Percentiles rank a stretch among this genome's conserved stretches.
Evolutionary conservation across 2,797 vertebrate genomes (phyloP).

Genomic region (Cyprinella venusta): DNA sequence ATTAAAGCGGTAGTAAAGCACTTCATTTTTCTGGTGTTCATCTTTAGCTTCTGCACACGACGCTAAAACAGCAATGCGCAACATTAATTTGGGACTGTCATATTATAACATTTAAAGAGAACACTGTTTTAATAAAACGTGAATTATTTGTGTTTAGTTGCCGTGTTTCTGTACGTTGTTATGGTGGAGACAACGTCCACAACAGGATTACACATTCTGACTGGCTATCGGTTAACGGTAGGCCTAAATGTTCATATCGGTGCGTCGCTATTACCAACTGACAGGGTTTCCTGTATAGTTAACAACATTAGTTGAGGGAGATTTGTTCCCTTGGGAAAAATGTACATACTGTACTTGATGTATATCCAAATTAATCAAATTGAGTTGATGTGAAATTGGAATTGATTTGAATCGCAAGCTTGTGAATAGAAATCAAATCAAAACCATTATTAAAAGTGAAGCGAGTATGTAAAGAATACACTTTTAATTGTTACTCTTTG

Average conservation of each 20-base stretch:
- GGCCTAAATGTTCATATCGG: background rate
- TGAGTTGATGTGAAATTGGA: background rate
- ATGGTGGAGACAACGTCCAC: background rate
- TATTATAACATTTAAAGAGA: background rate
- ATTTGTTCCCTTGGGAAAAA: background rate
- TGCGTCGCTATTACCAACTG: background rate
- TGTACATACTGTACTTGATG: background rate
- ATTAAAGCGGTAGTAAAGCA: too few species aligned
- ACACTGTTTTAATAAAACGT: background rate
- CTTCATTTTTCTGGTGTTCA: too few species aligned
- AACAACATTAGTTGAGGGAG: background rate
- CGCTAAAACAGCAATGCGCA: background rate
- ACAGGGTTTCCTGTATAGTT: background rate
- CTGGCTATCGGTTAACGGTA: background rate
- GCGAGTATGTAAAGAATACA: slow-evolving; percentile 11
- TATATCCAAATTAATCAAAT: background rate
- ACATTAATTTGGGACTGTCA: background rate
- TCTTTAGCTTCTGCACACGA: too few species aligned
- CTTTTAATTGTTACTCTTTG: slow-evolving; percentile 21
- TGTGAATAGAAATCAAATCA: background rate
- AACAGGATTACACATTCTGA: background rate
- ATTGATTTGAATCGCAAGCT: background rate
- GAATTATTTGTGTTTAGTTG: background rate
- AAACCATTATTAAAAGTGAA: slow-evolving; percentile 11
- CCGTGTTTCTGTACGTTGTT: background rate